Percentiles rank a stretch among this genome's conserved stretches.
Evolutionary conservation across 2,113 vertebrate genomes (phyloP).

Genomic region (Macroglossus sobrinus): DNA sequence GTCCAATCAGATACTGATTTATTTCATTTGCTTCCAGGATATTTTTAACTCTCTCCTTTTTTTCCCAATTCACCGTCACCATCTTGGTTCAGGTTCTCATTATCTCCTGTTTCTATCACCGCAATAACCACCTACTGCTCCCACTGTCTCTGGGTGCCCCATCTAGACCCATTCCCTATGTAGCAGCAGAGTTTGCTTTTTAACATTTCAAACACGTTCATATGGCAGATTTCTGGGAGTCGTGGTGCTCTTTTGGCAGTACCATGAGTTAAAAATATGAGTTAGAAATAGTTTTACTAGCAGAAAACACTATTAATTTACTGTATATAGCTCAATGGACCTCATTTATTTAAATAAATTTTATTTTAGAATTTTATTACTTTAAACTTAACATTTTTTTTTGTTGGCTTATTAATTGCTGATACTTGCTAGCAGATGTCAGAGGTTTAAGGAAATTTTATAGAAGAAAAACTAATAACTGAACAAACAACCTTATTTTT

Average conservation of each 20-base stretch:
- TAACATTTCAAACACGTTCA: not conserved
- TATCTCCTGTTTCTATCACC: not conserved
- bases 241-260: not conserved
- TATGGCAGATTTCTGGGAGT: not conserved
- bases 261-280: not conserved
- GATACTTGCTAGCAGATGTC: not conserved
- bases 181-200: not conserved
- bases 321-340: not conserved
- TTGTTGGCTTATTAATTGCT: not conserved
- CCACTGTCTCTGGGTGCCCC: not conserved
- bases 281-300: not conserved
- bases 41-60: not conserved
- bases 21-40: not conserved
- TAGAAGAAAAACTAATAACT: not conserved
- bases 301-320: not conserved
- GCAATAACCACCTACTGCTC: not conserved
- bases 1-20: not conserved
- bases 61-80: not conserved
- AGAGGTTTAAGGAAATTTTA: not conserved
- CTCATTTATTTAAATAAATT: not conserved
- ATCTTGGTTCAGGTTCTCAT: not conserved
- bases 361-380: constrained; percentile 24
- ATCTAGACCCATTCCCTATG: not conserved
- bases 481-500: not conserved
- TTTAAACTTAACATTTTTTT: not conserved